Percentiles rank a stretch among this genome's conserved stretches.
Evolutionary conservation across 92 coral and sea anemone species (phyloP).

Genomic region (Umimayanthus kanabou): DNA sequence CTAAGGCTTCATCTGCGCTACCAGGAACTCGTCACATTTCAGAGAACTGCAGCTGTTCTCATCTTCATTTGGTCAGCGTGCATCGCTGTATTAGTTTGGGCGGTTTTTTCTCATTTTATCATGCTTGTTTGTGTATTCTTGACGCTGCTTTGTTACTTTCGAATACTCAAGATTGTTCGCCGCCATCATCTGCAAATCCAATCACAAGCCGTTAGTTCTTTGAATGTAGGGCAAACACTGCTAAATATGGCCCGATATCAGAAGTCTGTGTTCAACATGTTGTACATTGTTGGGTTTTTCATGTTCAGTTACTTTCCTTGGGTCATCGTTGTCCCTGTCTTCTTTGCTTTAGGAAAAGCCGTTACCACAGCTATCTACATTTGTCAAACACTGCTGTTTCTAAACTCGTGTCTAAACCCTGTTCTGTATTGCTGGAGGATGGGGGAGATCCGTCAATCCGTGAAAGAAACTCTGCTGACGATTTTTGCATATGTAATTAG

Average conservation of each 20-base stretch:
- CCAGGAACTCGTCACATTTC: background rate
- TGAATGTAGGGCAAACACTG: background rate
- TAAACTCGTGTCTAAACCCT: background rate
- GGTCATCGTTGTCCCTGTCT: background rate
- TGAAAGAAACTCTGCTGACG: background rate
- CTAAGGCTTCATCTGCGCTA: background rate
- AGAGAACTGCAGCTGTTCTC: background rate
- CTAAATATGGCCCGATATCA: background rate
- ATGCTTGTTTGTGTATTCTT: background rate
- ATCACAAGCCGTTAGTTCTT: background rate
- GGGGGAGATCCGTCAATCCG: background rate
- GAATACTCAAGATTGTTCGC: background rate
- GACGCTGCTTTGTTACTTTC: background rate
- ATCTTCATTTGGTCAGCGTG: background rate
- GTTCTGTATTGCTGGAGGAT: constrained; percentile 6
- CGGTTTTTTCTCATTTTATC: background rate
- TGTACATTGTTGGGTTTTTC: background rate
- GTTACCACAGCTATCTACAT: background rate
- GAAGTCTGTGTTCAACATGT: background rate
- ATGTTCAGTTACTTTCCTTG: background rate
- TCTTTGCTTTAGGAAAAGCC: background rate
- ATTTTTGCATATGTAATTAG: background rate
- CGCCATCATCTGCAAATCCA: background rate
- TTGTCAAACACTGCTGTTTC: background rate
- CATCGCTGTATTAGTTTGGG: background rate